Base-by-base conservation (phyloP, 2,113 vertebrate species). In the Noctilio leporinus region DNA sequence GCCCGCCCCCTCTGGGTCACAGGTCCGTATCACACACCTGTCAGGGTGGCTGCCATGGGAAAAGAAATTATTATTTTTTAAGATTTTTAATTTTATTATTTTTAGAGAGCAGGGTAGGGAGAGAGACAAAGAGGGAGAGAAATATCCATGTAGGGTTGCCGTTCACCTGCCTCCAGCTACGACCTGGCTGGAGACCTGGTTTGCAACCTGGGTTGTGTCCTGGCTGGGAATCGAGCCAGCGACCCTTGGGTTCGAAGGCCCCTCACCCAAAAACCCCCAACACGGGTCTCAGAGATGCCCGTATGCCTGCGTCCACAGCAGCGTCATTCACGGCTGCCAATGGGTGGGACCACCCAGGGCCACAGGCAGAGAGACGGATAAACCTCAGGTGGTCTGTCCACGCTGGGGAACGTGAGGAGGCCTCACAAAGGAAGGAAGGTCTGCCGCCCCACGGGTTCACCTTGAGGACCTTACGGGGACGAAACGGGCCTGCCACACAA, bases 381-480 rank as follows among this genome's bases (percentile, higher is more conserved):
- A 3, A 20, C n/a, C 35, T 14, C 24, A 8, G 0, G 20, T 1
- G 49, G 9, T 10, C 40, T 2, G 7, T 26, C 49, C 10, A 0
- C 0, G 33, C 1, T 4, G 7, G 0, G 15, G 20, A 16, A 5
- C 19, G 0, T 0, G 2, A 0, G 1, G 12, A 11, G 0, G 12
- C 6, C 73, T 2, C 5, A 4, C 3, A 11, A 15, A 40, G 57
- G 35, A 24, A 53, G 11, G 81, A 0, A 2, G 2, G 15, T 22
- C 47, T 2, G 62, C 22, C 38, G 4, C n/a, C 5, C 0, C 45
- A 1, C 1, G 16, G 49, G 6, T 2, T n/a, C 3, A 26, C 10
- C 53, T n/a, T 4, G 35, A 45, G 72, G 80, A 49, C 59, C 0
- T 3, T 0, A 19, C 0, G 20, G 16, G 5, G 28, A 40, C 4